Percentiles rank a stretch among this genome's conserved stretches.
These are phyloP conservation scores for Carettochelys insculpta DNA, from an alignment of 2,113 vertebrate genomes.

Conservation along the genomic window DNA sequence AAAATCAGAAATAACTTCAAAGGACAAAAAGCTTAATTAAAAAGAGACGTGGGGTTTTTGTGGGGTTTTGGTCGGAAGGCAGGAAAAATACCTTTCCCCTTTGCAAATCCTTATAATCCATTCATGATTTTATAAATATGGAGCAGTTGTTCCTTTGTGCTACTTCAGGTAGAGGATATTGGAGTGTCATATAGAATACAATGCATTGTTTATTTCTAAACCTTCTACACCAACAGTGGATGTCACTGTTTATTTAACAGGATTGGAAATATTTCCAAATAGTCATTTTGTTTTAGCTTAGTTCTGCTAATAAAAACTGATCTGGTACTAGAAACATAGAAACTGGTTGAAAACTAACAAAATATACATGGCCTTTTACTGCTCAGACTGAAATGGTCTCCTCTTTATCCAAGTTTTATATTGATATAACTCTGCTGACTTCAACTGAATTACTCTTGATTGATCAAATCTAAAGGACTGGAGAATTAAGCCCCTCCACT, in stretches of 20 bases:
- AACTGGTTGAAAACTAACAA: background rate
- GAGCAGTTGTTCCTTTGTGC: background rate
- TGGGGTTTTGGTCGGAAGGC: background rate
- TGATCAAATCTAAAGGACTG: background rate
- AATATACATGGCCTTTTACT: background rate
- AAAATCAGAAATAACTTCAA: conserved; percentile 76
- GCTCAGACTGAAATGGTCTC: accelerated
- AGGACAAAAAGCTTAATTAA: conserved; percentile 79
- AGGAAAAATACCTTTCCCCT: conserved; percentile 17
- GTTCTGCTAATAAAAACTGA: background rate
- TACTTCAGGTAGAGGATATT: accelerated
- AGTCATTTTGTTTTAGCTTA: accelerated
- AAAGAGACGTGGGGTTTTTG: conserved; percentile 75
- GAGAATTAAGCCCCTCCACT: background rate
- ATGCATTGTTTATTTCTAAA: background rate
- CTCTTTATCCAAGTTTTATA: background rate
- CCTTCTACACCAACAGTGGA: background rate
- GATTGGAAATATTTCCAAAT: background rate
- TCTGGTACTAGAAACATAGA: background rate
- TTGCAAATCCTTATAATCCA: background rate
- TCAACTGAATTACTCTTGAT: background rate
- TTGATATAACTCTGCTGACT: background rate
- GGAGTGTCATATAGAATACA: background rate
- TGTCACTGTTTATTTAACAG: accelerated
- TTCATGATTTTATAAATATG: background rate